Base-by-base conservation (phyloP, 1,140 invertebrate species). In the Zaprionus inermis region DNA sequence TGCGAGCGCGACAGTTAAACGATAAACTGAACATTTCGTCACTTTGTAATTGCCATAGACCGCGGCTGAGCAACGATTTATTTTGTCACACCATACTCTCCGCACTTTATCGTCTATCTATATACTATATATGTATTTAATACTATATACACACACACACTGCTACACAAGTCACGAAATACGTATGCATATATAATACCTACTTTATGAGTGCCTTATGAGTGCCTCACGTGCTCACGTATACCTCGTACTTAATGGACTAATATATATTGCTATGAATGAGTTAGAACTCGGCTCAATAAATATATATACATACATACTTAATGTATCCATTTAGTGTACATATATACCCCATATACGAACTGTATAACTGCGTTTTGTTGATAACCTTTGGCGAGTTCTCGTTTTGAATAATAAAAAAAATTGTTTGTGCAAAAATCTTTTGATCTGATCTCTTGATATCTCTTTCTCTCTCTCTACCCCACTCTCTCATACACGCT, bases 31-130 rank as follows among this genome's bases (percentile, higher is more conserved):
- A 14, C 38, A 64, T 67, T 60, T 73, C 71, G 65, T 73, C 71
- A 73, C 65, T 73, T 73, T 61, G 71, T 69, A 73, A 68, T 73
- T 69, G 71, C 57, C 70, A 20, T 51, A 20, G 28, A 57, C 14
- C 59, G 16, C 59, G 64, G 36, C 56, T 69, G 51, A 68, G 65
- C 56, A 73, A 68, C 57, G 51, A 61, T 69, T 68, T 56, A 68
- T 58, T 30, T 38, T 66, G 61, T 24, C 57, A 68, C 64, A 68
- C 49, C 32, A 24, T 55, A 5, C 24, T 28, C 24, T 44, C 20
- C 22, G n/a, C 51, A 32, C 56, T 52, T 58, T 49, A 55, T 46
- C 46, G 51, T 52, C 49, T n/a, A 6, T 34, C 22, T 22, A 56
- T 34, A 44, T 44, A 4, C n/a, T 59, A 46, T 41, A 58, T 36